phyloP scores from a whole-genome alignment of 2,888 invertebrate species.

The Rotaria socialis region DNA sequence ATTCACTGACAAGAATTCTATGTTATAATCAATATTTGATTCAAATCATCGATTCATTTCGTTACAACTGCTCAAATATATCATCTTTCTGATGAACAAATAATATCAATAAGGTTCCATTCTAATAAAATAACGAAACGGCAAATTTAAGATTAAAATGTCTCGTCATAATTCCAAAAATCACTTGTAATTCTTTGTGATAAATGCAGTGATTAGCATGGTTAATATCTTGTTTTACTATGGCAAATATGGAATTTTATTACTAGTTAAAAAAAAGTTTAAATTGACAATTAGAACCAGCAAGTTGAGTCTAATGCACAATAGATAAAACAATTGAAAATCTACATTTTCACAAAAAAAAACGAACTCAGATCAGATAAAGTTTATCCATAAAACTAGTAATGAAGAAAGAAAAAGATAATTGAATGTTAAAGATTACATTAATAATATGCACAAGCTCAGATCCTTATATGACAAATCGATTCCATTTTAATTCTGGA shows the following conservation, averaged over 20 bases:
- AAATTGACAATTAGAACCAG: not conserved
- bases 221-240: not conserved
- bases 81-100: no score
- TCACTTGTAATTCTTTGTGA: no score
- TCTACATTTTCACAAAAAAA: not conserved
- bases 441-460: not conserved
- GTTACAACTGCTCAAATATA: no score
- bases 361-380: not conserved
- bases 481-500: constrained; percentile 25
- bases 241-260: not conserved
- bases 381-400: not conserved
- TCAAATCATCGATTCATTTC: no score
- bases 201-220: not conserved
- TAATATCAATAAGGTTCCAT: no score
- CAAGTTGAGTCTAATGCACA: not conserved
- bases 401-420: not conserved
- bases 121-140: no score
- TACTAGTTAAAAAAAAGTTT: not conserved
- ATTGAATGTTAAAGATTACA: not conserved
- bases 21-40: no score
- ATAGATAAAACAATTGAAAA: not conserved
- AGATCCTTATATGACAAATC: not conserved
- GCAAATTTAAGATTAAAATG: no score
- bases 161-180: no score
- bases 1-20: no score